phyloP scores from a whole-genome alignment of 2,888 invertebrate genomes.

The Tryphoninae sp. region DNA sequence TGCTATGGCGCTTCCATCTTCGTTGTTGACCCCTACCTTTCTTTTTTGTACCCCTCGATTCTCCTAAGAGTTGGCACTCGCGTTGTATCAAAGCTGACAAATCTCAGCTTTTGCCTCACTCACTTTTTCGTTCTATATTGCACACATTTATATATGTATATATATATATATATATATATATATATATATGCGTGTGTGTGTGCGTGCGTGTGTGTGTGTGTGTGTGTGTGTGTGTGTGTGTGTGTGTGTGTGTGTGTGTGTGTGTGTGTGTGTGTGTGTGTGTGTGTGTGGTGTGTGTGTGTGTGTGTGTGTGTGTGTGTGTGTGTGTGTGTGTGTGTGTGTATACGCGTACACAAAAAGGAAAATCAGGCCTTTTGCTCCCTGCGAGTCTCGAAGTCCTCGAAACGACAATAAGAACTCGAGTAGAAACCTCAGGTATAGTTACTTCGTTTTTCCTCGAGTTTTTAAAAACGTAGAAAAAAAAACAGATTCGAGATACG shows the following conservation, averaged over 20 bases:
- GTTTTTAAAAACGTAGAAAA: background rate
- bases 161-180: too few relatives aligned
- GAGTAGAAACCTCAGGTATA: conserved; percentile 30
- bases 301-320: too few relatives aligned
- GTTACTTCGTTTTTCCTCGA: conserved; percentile 17
- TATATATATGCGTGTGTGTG: too few relatives aligned
- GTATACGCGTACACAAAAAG: background rate
- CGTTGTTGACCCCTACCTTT: conserved; percentile 23
- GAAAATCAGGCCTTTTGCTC: background rate
- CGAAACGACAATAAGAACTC: conserved; percentile 42
- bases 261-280: too few relatives aligned
- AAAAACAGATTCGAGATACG: conserved; percentile 16
- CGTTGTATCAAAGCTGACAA: background rate
- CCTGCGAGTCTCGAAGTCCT: conserved; percentile 13
- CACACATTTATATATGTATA: background rate
- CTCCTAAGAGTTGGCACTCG: background rate
- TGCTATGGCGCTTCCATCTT: background rate
- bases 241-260: too few relatives aligned
- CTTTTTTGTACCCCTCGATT: conserved; percentile 8
- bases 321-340: too few relatives aligned
- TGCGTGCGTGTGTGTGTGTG: too few relatives aligned
- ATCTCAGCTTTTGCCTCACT: conserved; percentile 7
- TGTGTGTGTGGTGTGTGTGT: too few relatives aligned
- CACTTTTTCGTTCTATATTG: background rate
- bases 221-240: too few relatives aligned